A percentile compares a stretch with the other conserved stretches of the same genome.
phyloP scores from a whole-genome alignment of 2,888 invertebrate species.

The Anagyrus pseudococci region DNA sequence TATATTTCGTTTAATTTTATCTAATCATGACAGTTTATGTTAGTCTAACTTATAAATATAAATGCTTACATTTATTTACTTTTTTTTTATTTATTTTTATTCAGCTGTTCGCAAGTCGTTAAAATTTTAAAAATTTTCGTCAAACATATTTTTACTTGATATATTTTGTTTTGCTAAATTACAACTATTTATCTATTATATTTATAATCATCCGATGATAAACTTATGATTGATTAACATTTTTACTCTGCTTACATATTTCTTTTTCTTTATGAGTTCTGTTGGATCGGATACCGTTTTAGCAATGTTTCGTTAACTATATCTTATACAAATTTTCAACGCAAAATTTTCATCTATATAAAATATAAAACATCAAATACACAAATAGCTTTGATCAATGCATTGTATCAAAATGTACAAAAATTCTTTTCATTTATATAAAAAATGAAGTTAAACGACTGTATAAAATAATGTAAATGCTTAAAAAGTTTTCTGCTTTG shows the following conservation, averaged over 20 bases:
- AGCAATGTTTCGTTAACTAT: conserved; percentile 17
- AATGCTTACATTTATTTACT: background rate
- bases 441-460: too few species aligned
- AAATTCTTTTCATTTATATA: background rate
- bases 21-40: conserved; percentile 12
- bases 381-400: too few species aligned
- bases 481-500: too few species aligned
- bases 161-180: conserved; percentile 28
- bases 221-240: conserved; percentile 37
- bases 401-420: background rate
- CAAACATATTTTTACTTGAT: conserved; percentile 29
- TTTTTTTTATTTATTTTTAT: background rate
- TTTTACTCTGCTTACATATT: conserved; percentile 30
- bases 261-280: conserved; percentile 16
- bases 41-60: conserved; percentile 15
- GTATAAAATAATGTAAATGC: too few species aligned
- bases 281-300: conserved; percentile 34
- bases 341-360: conserved; percentile 19
- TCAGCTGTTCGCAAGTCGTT: background rate
- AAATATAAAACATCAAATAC: conserved; percentile 26
- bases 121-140: conserved; percentile 2
- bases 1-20: conserved; percentile 27
- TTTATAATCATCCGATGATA: conserved; percentile 34
- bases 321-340: conserved; percentile 16
- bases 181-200: conserved; percentile 31